These are phyloP conservation scores for Agelaius phoeniceus DNA, from an alignment of 2,113 vertebrate species.

Conservation along the genomic window DNA sequence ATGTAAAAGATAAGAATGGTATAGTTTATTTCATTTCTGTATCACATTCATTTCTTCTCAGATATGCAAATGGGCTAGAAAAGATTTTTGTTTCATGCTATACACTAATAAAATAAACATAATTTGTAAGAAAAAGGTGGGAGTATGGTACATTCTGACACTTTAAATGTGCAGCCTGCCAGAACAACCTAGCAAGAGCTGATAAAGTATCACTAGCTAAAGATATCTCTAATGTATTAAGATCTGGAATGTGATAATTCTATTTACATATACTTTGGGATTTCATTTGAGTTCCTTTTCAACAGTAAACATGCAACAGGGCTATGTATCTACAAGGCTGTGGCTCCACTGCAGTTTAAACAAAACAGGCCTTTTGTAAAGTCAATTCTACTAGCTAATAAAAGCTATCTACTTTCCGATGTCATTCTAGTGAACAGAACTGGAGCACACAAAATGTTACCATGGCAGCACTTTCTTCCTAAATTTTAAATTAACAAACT, in stretches of 20 bases:
- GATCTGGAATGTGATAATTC: not conserved
- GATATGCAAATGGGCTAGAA: not conserved
- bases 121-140: not conserved
- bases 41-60: not conserved
- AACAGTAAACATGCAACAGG: not conserved
- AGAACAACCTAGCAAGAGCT: not conserved
- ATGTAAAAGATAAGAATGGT: not conserved
- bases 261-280: not conserved
- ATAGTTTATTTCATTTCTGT: not conserved
- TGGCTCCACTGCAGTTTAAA: not conserved
- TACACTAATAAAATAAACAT: not conserved
- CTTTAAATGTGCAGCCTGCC: not conserved
- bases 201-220: not conserved
- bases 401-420: not conserved
- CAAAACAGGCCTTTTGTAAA: not conserved
- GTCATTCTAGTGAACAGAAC: not conserved
- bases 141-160: not conserved
- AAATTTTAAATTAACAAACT: not conserved
- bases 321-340: not conserved
- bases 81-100: not conserved
- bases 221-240: not conserved
- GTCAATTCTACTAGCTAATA: not conserved
- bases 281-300: not conserved
- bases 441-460: not conserved
- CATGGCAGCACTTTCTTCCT: not conserved